phyloP scores from a whole-genome alignment of 2,888 invertebrate species.

The Andrena flavipes region DNA sequence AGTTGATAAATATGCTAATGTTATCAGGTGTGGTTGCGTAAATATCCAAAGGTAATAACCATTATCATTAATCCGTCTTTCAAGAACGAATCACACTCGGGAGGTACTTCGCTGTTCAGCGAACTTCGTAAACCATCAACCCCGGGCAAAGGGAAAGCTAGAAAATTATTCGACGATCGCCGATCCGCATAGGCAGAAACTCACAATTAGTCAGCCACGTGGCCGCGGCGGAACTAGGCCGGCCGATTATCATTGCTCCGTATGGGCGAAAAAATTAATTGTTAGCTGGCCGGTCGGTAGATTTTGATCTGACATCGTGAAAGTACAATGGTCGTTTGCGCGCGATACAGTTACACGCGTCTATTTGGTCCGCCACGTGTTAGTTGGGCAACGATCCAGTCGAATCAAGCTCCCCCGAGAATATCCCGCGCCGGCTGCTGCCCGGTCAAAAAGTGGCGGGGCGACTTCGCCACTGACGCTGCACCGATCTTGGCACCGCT shows the following conservation, averaged over 20 bases:
- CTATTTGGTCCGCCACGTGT: constrained; percentile 53
- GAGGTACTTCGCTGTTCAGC: not conserved
- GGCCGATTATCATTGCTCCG: constrained; percentile 52
- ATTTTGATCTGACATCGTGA: constrained; percentile 66
- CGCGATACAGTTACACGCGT: constrained; percentile 56
- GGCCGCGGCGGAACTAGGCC: constrained; percentile 25
- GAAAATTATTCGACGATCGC: constrained; percentile 12
- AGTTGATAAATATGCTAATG: constrained; percentile 69
- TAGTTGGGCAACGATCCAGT: constrained; percentile 54
- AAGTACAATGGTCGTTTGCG: constrained; percentile 64
- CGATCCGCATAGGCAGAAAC: constrained; percentile 33
- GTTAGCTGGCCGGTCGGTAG: constrained; percentile 61
- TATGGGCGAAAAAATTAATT: constrained; percentile 58
- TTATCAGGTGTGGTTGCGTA: constrained; percentile 52
- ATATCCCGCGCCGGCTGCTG: constrained; percentile 13
- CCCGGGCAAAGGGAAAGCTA: constrained; percentile 24
- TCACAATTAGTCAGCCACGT: constrained; percentile 52
- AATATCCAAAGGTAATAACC: constrained; percentile 37
- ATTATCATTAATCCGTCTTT: constrained; percentile 32
- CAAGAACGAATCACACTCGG: constrained; percentile 1
- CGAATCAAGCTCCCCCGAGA: constrained; percentile 22
- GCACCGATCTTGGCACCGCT: constrained; percentile 63
- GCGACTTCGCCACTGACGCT: constrained; percentile 47
- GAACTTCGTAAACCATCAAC: not conserved
- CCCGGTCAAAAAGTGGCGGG: constrained; percentile 65